Base-by-base conservation (phyloP, 2,113 vertebrate species). In the Alaudala cheleensis region DNA sequence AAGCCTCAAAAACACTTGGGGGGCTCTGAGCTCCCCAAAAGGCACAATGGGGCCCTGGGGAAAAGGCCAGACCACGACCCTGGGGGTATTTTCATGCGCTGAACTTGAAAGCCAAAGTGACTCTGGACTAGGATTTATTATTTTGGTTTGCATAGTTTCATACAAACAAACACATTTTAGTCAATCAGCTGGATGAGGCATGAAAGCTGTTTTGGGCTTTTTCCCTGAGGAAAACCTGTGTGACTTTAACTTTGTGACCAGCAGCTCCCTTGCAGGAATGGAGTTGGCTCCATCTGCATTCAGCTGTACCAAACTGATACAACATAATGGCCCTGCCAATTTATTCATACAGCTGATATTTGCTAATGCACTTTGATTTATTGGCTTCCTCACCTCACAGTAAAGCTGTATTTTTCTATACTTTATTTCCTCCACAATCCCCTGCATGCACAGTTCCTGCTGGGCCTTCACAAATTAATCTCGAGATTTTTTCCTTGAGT, bases 341-440 rank as follows among this genome's bases (percentile, higher is more conserved):
- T 80, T 90, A 85, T 92, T 93, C 88, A 47, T 81, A 61, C 67
- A 73, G 88, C 87, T 92, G 89, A 91, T 95, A 90, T 82, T 94
- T 96, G 58, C 92, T 95, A 91, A 95, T 85, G 69, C 23, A 14
- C 47, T 92, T 92, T 92, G 82, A 93, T 93, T 90, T 96, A 96
- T 93, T 78, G 47, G 25, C 90, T 79, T 90, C 79, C 73, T 81
- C 5, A 29, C 44, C 73, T 58, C 77, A 58, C 85, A 92, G 40
- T 37, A 90, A 86, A 90, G 49, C 66, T 86, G 57, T 79, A 53
- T 74, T 91, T 94, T 81, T 76, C 24, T 77, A 49, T 70, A 37
- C 64, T 95, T 88, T 92, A 90, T 95, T 84, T 96, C 81, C 74
- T 80, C 45, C 56, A 31, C 94, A 74, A 44, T 82, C 90, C 51